Base-by-base conservation (phyloP, 2,888 invertebrate species). In the Scaptomyza tumidula region DNA sequence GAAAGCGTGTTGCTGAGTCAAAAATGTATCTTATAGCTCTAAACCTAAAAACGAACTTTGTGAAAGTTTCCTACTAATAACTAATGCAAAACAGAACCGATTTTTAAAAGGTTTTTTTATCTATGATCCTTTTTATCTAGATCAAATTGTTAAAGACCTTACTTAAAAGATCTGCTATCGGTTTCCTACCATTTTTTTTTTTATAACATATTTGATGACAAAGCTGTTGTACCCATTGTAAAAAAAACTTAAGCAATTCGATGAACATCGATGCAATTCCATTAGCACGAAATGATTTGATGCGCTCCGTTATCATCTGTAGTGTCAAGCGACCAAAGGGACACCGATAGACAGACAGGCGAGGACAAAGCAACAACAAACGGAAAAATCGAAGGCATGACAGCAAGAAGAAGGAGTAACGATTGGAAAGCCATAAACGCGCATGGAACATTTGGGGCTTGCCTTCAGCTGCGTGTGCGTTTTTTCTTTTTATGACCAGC, bases 261-360 rank as follows among this genome's bases (percentile, higher is more conserved):
- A 86, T 89, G 88, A 89, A 83, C 86, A 83, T 75, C 76, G 75
- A 59, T 76, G 89, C 87, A 84, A 87, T 88, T 87, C 86, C 90
- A 89, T 89, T 88, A 89, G 88, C 86, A 68, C 73, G 71, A 85
- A 89, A 88, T 88, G 89, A 88, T 88, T 86, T 84, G 76, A 81
- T 76, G 88, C 77, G 80, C 74, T 71, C 64, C 58, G 60, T 64
- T 71, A 67, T 77, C 70, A n/a, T 50, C 56, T 55, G 54, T 59
- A 54, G 70, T 62, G 62, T 70, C 53, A 70, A 78, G 65, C 39
- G 75, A 56, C 58, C 69, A 45, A 45, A 35, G 39, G 54, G 59
- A 78, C 55, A n/a, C n/a, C n/a, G n/a, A 50, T 10, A 31, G 59
- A 53, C 60, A 3, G n/a, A 24, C 27, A 27, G 16, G 41, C 41